Evolutionary conservation across 2,888 invertebrate genomes (phyloP), one percentile per base, ranked within the genome.

Genomic region (Rhopalosiphum nymphaeae): DNA sequence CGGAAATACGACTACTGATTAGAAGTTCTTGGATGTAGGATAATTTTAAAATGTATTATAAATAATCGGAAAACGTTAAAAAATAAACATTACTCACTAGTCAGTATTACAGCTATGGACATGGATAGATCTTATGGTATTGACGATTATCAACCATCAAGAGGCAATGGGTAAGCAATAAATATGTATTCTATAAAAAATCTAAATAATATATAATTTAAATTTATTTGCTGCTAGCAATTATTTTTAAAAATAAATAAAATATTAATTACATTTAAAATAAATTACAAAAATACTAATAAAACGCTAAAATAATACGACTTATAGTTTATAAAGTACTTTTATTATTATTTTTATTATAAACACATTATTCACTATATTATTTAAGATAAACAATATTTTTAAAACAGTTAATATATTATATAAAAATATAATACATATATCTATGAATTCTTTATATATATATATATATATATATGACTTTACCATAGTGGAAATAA

Each of bases 81-180:
- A 49, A 88, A 42, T 49, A 53, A 88, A 53, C 92, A 92, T 67
- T 88, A 89, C 36, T 61, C 56, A 94, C 90, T 67, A 89, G 89
- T 85, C 46, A 86, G 67, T 86, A 90, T 86, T 42, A 46, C 90
- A 49, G 85, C 2, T 78, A 36, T 61, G 56, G 25, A 90, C 61
- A 42, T 90, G 42, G 93, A 90, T 4, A 94, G 90, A 86, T 94
- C 93, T 5, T 94, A 94, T 86, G 93, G 85, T 10, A 88, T 88
- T 88, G 87, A 92, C 10, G 93, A 94, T 89, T 94, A 94, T 29
- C 49, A 78, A 29, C 93, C 93, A 61, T 89, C 89, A 3, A 94
- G 93, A 21, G 90, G 93, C 29, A 92, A 53, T 25, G 57, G 93
- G 93, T 94, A 94, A 94, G 49, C 57, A 53, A n/a, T 36, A 78